These are phyloP conservation scores for Protonibea diacanthus DNA, from an alignment of 2,797 vertebrate genomes.

Conservation along the genomic window DNA sequence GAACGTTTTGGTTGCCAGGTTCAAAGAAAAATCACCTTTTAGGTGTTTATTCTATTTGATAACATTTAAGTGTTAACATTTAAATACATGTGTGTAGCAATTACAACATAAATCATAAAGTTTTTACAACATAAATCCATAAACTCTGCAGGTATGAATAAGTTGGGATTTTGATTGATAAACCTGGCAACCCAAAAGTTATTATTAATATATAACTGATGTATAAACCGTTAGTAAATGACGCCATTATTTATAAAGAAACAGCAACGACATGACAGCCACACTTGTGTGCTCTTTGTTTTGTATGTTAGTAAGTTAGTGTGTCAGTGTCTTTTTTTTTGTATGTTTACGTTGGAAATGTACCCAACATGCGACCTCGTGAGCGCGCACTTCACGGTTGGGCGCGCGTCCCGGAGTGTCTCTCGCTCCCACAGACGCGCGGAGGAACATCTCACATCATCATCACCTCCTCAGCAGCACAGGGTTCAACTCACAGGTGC, in stretches of 20 bases:
- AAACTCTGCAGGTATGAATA: background rate
- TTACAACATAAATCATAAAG: background rate
- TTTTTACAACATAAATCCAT: background rate
- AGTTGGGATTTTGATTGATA: background rate
- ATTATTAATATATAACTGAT: background rate
- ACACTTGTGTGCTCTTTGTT: background rate
- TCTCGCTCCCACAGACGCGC: conserved; percentile 37
- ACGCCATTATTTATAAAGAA: background rate
- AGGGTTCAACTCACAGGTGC: conserved; percentile 51
- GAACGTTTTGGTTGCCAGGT: background rate
- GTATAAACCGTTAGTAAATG: background rate
- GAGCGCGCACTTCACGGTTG: conserved; percentile 37
- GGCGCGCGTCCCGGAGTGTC: conserved; percentile 48
- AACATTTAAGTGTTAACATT: background rate
- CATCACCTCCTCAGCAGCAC: conserved; percentile 47
- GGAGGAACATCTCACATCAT: conserved; percentile 34
- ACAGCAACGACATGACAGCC: background rate
- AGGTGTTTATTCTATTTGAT: background rate
- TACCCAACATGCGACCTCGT: background rate
- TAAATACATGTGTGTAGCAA: too few species aligned
- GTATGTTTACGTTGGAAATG: background rate
- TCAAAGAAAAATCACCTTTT: background rate
- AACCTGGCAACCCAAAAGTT: background rate
- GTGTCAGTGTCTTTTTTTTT: background rate
- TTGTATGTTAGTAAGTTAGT: background rate